Percentiles rank a stretch among this genome's conserved stretches.
These are phyloP conservation scores for Epinotia brunnichana DNA, from an alignment of 2,888 invertebrate genomes.

Conservation along the genomic window DNA sequence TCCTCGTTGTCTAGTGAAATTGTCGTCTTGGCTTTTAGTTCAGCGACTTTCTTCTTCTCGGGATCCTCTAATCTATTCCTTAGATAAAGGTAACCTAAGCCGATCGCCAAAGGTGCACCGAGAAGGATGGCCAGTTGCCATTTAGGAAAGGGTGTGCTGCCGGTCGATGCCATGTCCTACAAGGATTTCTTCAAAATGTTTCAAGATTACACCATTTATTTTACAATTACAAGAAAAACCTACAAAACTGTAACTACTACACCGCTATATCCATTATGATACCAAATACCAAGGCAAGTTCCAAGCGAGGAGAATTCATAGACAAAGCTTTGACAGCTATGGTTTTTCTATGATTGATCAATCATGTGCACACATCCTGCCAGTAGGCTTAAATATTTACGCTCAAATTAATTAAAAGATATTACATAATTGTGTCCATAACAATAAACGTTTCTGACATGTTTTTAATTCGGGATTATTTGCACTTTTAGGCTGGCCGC, in stretches of 20 bases:
- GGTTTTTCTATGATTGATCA: constrained; percentile 49
- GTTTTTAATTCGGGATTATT: too few species aligned
- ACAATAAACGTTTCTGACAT: too few species aligned
- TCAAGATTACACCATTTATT: constrained; percentile 73
- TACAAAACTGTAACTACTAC: constrained; percentile 59
- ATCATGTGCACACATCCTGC: constrained; percentile 44
- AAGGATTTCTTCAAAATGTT: constrained; percentile 54
- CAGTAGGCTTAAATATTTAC: constrained; percentile 15
- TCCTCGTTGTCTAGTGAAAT: constrained; percentile 86
- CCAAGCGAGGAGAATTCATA: constrained; percentile 56
- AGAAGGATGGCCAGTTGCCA: constrained; percentile 94
- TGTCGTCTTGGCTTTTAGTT: constrained; percentile 81
- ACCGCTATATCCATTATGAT: constrained; percentile 50
- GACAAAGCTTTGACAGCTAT: constrained; percentile 57
- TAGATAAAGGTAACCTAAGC: constrained; percentile 91
- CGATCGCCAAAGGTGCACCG: constrained; percentile 92
- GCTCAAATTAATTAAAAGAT: not conserved
- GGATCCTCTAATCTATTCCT: constrained; percentile 83
- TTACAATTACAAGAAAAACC: constrained; percentile 60
- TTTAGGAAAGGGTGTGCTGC: constrained; percentile 87
- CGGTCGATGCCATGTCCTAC: constrained; percentile 76
- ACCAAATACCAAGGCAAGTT: constrained; percentile 54
- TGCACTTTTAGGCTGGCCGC: too few species aligned
- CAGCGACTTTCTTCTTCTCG: constrained; percentile 81
- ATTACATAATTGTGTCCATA: not conserved